Percentiles rank a stretch among this genome's conserved stretches.
Conservation (phyloP, 92 coral and sea anemone species). For the Actinostola sp. region DNA sequence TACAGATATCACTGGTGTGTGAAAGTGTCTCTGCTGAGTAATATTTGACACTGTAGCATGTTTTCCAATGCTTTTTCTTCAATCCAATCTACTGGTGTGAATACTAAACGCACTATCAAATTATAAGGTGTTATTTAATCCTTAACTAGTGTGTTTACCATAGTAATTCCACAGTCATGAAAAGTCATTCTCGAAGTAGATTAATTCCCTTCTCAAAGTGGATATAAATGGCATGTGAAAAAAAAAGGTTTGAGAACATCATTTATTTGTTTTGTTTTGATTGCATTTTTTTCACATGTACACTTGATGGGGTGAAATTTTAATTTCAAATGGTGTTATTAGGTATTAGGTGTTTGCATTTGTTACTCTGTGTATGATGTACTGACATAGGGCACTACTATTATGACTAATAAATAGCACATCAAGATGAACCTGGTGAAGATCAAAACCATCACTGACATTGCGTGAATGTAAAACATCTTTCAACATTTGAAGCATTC, state of each 20-base stretch:
- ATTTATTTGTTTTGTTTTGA: background rate
- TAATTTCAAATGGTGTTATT: background rate
- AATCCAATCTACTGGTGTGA: too few species aligned
- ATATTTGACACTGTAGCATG: too few species aligned
- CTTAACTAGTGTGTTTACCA: too few species aligned
- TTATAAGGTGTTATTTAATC: too few species aligned
- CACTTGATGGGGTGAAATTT: background rate
- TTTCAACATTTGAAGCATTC: slow-evolving; percentile 14
- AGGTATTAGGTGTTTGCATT: background rate
- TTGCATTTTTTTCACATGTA: background rate
- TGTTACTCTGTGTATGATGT: background rate
- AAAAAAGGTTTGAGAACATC: too few species aligned
- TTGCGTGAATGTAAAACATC: slow-evolving; percentile 10
- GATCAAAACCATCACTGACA: slow-evolving; percentile 1
- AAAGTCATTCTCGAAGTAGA: background rate
- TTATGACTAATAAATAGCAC: background rate
- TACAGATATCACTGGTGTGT: too few species aligned
- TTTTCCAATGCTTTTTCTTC: too few species aligned
- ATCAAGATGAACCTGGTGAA: slow-evolving; percentile 6
- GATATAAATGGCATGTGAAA: too few species aligned
- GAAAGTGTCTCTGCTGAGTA: too few species aligned
- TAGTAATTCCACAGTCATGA: too few species aligned
- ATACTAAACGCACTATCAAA: too few species aligned
- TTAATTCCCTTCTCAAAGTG: too few species aligned
- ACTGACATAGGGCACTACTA: slow-evolving; percentile 2